A percentile compares a stretch with the other conserved stretches of the same genome.
phyloP scores from a whole-genome alignment of 2,888 invertebrate genomes.

The Xestobium rufovillosum region DNA sequence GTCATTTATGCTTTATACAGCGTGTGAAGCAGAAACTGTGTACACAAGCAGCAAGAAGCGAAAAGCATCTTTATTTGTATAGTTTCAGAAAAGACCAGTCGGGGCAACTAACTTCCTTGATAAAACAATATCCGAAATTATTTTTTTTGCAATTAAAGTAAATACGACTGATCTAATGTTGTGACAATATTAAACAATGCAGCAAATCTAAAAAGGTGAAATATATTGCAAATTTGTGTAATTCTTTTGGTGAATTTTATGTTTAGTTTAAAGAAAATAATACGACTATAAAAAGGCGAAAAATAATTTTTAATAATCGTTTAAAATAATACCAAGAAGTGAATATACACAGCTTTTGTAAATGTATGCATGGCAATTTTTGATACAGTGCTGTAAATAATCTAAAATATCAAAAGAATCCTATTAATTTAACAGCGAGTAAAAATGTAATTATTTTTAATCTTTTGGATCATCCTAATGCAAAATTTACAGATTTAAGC shows the following conservation, averaged over 20 bases:
- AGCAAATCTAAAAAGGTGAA: slow-evolving; percentile 44
- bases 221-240: slow-evolving; percentile 43
- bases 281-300: slow-evolving; percentile 39
- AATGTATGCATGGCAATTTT: too few relatives aligned
- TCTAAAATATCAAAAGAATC: too few relatives aligned
- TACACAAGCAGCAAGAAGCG: slow-evolving; percentile 35
- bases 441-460: too few relatives aligned
- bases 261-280: slow-evolving; percentile 23
- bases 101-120: slow-evolving; percentile 52
- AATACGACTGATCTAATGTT: slow-evolving; percentile 41
- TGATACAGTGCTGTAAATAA: too few relatives aligned
- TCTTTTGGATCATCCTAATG: too few relatives aligned
- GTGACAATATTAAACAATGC: slow-evolving; percentile 33
- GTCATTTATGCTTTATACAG: neutral
- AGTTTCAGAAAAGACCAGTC: slow-evolving; percentile 67
- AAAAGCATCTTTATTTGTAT: slow-evolving; percentile 42
- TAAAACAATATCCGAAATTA: slow-evolving; percentile 7
- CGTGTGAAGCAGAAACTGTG: slow-evolving; percentile 33
- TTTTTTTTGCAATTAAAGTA: too few relatives aligned
- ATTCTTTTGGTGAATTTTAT: slow-evolving; percentile 40
- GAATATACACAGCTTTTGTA: slow-evolving; percentile 37
- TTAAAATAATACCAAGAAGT: slow-evolving; percentile 24
- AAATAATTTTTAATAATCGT: slow-evolving; percentile 12
- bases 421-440: too few relatives aligned
- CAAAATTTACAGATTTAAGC: too few relatives aligned